Evolutionary conservation across 2,113 vertebrate species (phyloP), one percentile per base, ranked within the genome.

Genomic region (Lipophrys pholis): DNA sequence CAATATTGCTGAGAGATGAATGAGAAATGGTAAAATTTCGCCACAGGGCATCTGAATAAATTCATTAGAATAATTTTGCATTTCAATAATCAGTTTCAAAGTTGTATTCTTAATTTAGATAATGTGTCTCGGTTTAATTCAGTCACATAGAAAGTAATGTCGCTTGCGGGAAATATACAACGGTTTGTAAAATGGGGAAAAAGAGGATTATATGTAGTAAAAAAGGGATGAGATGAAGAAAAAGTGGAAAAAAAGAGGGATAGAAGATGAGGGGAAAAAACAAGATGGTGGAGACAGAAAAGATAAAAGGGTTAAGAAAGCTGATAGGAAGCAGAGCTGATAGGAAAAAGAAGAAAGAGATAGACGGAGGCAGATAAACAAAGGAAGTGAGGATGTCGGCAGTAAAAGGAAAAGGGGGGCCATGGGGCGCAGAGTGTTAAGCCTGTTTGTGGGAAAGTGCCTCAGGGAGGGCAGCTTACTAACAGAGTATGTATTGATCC

Each of bases 371-470:
- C 4, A 80, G 46, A 46, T 3, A 39, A 51, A 83, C 81, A 86
- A 87, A 87, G 83, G 65, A 83, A 55, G 77, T 53, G 73, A 74
- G 82, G 69, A 58, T 69, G 70, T 61, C 52, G 70, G 78, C 61
- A 70, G 56, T 35, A 38, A 58, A 53, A 38, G 45, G 40, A 69
- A 30, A 52, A 54, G 52, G 59, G 67, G 66, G 63, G 41, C 39
- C 52, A 61, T 53, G 66, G 70, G 62, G 71, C 64, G 74, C 58
- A 78, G 61, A 72, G 78, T 73, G 80, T 71, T 79, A 88, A 92
- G 86, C 73, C 86, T 89, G 78, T 89, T 86, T 86, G 84, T 86
- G 86, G 84, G 87, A 91, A 93, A 90, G 48, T 63, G 84, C 88
- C 89, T 89, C 70, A 73, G 89, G 92, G 85, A 67, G 77, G 73